phyloP scores from a whole-genome alignment of 2,888 invertebrate species.

The Dendrolimus houi region DNA sequence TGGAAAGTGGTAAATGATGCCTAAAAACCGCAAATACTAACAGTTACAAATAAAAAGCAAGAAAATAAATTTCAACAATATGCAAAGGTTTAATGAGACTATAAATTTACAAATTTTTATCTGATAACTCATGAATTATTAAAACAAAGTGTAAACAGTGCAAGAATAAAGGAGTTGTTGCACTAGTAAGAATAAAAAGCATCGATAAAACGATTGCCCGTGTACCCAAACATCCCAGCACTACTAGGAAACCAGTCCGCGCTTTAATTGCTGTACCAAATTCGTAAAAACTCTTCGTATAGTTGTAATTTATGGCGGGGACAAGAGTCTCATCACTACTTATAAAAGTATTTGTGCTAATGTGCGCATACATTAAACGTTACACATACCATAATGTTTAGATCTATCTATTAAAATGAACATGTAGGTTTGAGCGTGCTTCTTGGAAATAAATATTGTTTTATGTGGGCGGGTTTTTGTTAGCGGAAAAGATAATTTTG shows the following conservation, averaged over 20 bases:
- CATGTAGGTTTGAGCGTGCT: not conserved
- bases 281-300: conserved; percentile 71
- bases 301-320: conserved; percentile 68
- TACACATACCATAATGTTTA: conserved; percentile 1
- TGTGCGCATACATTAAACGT: conserved; percentile 49
- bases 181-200: no score
- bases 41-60: no score
- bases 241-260: conserved; percentile 60
- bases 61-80: no score
- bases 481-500: not conserved
- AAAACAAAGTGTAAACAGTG: no score
- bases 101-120: not conserved
- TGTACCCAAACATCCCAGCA: conserved; percentile 20
- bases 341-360: conserved; percentile 47
- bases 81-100: not conserved
- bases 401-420: not conserved
- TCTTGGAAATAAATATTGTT: not conserved
- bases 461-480: not conserved
- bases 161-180: no score
- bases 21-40: no score
- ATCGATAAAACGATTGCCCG: conserved; percentile 5
- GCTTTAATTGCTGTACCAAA: conserved; percentile 74
- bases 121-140: conserved; percentile 7
- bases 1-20: no score
- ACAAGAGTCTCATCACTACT: conserved; percentile 61